Percentiles rank a stretch among this genome's conserved stretches.
These are phyloP conservation scores for Ammospiza caudacuta DNA, from an alignment of 2,113 vertebrate genomes.

Conservation along the genomic window DNA sequence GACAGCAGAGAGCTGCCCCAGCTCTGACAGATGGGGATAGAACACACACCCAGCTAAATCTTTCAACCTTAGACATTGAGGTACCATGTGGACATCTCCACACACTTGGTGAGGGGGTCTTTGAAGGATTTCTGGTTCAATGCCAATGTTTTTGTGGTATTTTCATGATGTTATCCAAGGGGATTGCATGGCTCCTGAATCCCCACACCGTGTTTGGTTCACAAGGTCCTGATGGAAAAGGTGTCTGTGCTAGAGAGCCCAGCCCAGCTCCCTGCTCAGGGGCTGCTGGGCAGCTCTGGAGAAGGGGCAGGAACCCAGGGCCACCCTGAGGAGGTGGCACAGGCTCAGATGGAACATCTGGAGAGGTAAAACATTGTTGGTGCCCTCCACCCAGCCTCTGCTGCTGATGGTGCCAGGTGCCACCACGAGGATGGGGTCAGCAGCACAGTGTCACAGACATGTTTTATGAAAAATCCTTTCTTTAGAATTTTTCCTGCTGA, in stretches of 20 bases:
- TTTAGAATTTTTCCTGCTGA: no score
- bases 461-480: no score
- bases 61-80: background rate
- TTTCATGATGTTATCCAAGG: background rate
- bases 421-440: rapidly evolving
- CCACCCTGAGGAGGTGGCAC: background rate
- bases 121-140: background rate
- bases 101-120: background rate
- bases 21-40: background rate
- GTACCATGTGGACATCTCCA: background rate
- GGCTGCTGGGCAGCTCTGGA: background rate
- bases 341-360: rapidly evolving
- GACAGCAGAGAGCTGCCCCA: background rate
- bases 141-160: background rate
- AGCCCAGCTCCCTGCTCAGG: background rate
- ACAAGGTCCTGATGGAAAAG: rapidly evolving
- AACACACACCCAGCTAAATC: background rate
- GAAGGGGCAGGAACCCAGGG: background rate
- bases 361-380: rapidly evolving
- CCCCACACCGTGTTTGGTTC: background rate
- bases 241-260: background rate
- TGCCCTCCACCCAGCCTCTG: rapidly evolving
- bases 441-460: no score
- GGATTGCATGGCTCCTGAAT: background rate
- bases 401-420: background rate